Evolutionary conservation across 2,113 vertebrate genomes (phyloP).

Genomic region (Oncorhynchus nerka): DNA sequence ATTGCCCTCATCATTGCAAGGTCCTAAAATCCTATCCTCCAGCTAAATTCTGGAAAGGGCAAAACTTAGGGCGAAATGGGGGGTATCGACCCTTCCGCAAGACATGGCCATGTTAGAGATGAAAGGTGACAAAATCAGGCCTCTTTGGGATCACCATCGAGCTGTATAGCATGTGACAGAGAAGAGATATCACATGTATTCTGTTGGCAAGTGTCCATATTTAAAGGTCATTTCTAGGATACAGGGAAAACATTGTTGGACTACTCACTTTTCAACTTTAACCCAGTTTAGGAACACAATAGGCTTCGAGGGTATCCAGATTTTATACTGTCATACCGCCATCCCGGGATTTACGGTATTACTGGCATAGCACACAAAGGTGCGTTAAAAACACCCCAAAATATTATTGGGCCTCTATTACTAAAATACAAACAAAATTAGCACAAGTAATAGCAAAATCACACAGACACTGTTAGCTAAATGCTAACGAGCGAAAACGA

Average conservation of each 20-base stretch:
- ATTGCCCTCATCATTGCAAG: slow-evolving; percentile 56
- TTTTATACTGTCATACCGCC: too few relatives aligned
- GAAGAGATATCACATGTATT: slow-evolving; percentile 64
- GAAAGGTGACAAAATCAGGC: slow-evolving; percentile 73
- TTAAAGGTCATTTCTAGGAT: slow-evolving; percentile 80
- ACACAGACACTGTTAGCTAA: too few relatives aligned
- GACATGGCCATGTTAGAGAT: slow-evolving; percentile 76
- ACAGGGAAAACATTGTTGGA: slow-evolving; percentile 53
- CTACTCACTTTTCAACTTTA: slow-evolving; percentile 20
- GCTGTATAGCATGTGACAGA: slow-evolving; percentile 77
- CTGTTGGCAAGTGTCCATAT: slow-evolving; percentile 78
- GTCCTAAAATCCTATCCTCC: slow-evolving; percentile 60
- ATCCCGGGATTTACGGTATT: too few relatives aligned
- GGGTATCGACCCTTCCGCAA: slow-evolving; percentile 77
- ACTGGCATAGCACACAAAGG: too few relatives aligned
- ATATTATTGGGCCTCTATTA: too few relatives aligned
- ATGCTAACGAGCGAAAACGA: too few relatives aligned
- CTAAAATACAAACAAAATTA: too few relatives aligned
- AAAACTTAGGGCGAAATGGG: slow-evolving; percentile 75
- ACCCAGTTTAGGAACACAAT: too few relatives aligned
- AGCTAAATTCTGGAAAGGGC: slow-evolving; percentile 73
- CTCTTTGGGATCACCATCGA: slow-evolving; percentile 80
- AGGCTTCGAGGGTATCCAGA: too few relatives aligned
- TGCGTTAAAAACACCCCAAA: too few relatives aligned
- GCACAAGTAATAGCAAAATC: too few relatives aligned